Conservation (phyloP, 2,797 vertebrate species). For the Ispidina lecontei region DNA sequence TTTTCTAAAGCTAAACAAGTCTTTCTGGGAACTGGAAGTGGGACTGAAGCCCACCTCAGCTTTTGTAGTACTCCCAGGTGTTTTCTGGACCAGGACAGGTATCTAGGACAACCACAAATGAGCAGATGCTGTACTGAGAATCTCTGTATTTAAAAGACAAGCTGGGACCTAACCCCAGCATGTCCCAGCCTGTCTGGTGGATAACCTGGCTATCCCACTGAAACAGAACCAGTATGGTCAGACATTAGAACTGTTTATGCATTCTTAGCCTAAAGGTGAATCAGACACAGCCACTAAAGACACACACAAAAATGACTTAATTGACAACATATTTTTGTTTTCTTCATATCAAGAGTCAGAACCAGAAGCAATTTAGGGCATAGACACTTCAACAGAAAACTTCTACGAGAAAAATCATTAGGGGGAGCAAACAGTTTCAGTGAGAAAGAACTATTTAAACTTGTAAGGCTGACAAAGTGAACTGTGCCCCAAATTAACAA, state of each 20-base stretch:
- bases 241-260: neutral
- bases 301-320: neutral
- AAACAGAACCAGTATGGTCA: neutral
- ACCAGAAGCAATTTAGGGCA: neutral
- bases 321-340: neutral
- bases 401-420: neutral
- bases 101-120: neutral
- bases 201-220: neutral
- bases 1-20: neutral
- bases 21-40: neutral
- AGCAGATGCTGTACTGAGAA: neutral
- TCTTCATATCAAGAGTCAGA: neutral
- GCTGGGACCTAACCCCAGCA: neutral
- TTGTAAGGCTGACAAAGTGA: neutral
- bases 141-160: neutral
- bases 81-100: neutral
- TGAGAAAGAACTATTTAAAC: neutral
- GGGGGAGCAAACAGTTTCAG: neutral
- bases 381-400: fast-evolving
- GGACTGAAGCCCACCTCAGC: neutral
- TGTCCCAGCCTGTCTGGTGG: neutral
- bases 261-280: slow-evolving; percentile 33
- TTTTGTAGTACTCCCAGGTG: neutral
- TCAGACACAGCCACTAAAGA: slow-evolving; percentile 15
- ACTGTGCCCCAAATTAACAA: neutral